A percentile compares a stretch with the other conserved stretches of the same genome.
Evolutionary conservation across 2,113 vertebrate genomes (phyloP).

Genomic region (Callospermophilus lateralis): DNA sequence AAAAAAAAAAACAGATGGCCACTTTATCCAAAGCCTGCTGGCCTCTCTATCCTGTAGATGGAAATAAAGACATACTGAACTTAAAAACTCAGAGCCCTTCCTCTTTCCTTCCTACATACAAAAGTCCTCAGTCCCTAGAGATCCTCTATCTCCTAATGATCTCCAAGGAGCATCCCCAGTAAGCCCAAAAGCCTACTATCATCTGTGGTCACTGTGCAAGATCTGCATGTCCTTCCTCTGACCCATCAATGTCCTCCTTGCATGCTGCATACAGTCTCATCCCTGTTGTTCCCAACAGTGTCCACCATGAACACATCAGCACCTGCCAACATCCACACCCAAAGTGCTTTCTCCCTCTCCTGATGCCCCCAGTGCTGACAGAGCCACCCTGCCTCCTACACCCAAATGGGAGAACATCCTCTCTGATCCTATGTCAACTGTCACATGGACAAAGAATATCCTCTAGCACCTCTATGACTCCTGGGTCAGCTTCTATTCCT

Average conservation of each 20-base stretch:
- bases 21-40: neutral
- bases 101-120: neutral
- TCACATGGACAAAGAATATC: neutral
- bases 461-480: neutral
- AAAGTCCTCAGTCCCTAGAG: neutral
- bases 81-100: neutral
- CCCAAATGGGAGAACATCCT: neutral
- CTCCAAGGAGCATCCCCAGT: neutral
- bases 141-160: neutral
- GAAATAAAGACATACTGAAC: neutral
- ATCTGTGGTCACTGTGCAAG: neutral
- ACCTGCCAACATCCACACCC: neutral
- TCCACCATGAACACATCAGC: neutral
- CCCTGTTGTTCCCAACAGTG: neutral
- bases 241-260: neutral
- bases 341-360: neutral
- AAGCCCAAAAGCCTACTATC: neutral
- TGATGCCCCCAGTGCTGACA: neutral
- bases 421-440: neutral
- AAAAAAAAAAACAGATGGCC: too few species aligned
- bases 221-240: neutral
- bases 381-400: neutral
- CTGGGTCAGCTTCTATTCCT: neutral
- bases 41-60: neutral
- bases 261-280: neutral